Percentiles rank a stretch among this genome's conserved stretches.
phyloP scores from a whole-genome alignment of 30 jellyfish, hydroid and myxozoan genomes.

The Chironex yamaguchii region DNA sequence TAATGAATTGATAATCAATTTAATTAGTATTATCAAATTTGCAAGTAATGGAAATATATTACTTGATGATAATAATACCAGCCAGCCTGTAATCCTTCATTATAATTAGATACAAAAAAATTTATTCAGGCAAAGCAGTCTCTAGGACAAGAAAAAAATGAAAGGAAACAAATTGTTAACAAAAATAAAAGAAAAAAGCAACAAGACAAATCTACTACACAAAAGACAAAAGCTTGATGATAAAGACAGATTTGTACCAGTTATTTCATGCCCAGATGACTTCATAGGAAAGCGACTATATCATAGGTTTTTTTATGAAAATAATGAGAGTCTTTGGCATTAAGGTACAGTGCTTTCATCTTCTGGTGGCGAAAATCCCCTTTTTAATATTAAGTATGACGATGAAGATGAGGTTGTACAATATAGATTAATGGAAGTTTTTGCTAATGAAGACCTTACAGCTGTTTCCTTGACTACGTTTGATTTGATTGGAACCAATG shows the following conservation, averaged over 20 bases:
- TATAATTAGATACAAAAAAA: too few relatives aligned
- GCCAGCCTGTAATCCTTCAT: too few relatives aligned
- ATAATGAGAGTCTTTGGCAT: slow-evolving; percentile 8
- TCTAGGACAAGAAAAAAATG: too few relatives aligned
- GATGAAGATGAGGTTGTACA: background rate
- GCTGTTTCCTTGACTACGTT: background rate
- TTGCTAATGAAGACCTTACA: background rate
- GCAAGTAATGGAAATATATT: too few relatives aligned
- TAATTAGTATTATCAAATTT: too few relatives aligned
- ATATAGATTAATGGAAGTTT: slow-evolving; percentile 5
- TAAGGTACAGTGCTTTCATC: background rate
- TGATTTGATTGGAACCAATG: background rate
- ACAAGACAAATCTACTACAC: too few relatives aligned
- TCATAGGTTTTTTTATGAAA: background rate
- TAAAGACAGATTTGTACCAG: background rate
- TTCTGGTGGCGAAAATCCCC: background rate
- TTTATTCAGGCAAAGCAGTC: too few relatives aligned
- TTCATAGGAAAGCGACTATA: slow-evolving; percentile 12
- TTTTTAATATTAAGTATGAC: slow-evolving; percentile 1
- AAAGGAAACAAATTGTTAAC: too few relatives aligned
- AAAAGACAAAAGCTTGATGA: too few relatives aligned
- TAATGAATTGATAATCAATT: too few relatives aligned
- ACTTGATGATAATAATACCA: too few relatives aligned
- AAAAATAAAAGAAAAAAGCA: too few relatives aligned
- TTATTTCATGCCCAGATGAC: slow-evolving; percentile 8